phyloP scores from a whole-genome alignment of 2,797 vertebrate genomes.

The Diglossa cyanea region DNA sequence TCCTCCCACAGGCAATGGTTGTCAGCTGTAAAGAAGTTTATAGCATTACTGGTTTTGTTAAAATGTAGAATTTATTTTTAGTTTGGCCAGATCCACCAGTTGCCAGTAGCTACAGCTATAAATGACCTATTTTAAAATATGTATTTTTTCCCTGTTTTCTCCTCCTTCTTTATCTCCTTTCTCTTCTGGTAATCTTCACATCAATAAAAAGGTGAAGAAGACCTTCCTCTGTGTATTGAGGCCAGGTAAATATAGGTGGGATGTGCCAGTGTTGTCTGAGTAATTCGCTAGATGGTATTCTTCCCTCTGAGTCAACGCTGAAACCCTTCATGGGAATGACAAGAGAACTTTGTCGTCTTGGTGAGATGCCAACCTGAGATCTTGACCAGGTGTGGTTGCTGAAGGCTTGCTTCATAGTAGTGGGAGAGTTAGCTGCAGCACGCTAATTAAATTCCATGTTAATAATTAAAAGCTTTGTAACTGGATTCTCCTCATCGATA shows the following conservation, averaged over 20 bases:
- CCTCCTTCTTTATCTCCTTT: neutral
- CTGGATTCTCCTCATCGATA: neutral
- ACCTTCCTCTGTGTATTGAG: neutral
- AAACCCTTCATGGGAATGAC: neutral
- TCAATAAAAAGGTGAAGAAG: neutral
- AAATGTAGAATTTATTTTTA: slow-evolving; percentile 1
- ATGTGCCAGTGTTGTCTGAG: neutral
- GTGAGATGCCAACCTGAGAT: neutral
- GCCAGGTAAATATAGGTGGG: neutral
- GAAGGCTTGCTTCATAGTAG: neutral
- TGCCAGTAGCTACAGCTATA: neutral
- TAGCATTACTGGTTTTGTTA: neutral
- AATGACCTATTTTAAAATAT: slow-evolving; percentile 7
- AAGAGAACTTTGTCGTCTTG: neutral
- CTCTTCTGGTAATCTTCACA: neutral
- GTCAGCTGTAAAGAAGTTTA: neutral
- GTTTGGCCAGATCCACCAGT: neutral
- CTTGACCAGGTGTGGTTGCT: neutral
- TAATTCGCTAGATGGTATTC: slow-evolving; percentile 6
- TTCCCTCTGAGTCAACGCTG: neutral
- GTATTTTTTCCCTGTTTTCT: neutral
- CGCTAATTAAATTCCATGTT: neutral
- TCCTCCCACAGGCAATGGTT: neutral
- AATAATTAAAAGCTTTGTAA: slow-evolving; percentile 36
- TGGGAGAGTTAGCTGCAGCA: neutral